phyloP scores from a whole-genome alignment of 2,888 invertebrate species.

The Gonocerus acuteangulatus region DNA sequence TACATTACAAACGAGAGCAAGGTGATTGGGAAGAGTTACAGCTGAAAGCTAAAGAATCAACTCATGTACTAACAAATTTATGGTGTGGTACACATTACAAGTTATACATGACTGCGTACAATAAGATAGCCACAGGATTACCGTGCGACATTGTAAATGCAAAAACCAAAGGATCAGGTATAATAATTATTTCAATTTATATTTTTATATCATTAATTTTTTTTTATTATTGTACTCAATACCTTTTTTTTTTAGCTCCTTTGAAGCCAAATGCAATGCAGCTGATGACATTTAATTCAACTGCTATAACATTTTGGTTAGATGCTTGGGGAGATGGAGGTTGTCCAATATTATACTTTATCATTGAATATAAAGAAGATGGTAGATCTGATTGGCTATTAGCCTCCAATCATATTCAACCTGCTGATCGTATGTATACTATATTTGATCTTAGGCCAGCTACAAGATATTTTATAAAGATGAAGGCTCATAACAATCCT shows the following conservation, averaged over 20 bases:
- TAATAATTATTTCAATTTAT: too few species aligned
- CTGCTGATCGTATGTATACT: constrained; percentile 72
- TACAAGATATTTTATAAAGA: constrained; percentile 46
- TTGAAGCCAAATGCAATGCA: constrained; percentile 72
- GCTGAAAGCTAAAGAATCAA: constrained; percentile 70
- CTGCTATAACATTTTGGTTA: constrained; percentile 76
- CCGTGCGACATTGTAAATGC: constrained; percentile 83
- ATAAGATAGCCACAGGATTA: constrained; percentile 79
- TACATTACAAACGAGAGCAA: constrained; percentile 81
- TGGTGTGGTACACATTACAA: constrained; percentile 86
- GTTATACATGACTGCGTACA: constrained; percentile 81
- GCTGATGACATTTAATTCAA: constrained; percentile 75
- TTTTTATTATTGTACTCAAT: too few species aligned
- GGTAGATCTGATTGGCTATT: constrained; percentile 62
- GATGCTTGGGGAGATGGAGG: constrained; percentile 86
- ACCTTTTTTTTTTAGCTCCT: constrained; percentile 57
- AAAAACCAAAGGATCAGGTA: constrained; percentile 71
- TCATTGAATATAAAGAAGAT: constrained; percentile 66
- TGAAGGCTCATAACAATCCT: constrained; percentile 73
- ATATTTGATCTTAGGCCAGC: constrained; percentile 69
- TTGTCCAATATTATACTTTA: constrained; percentile 77
- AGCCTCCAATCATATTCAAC: constrained; percentile 72
- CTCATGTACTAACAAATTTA: constrained; percentile 69
- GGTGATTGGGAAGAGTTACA: constrained; percentile 89
- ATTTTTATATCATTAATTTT: not conserved